Percentiles rank a stretch among this genome's conserved stretches.
Evolutionary conservation across 2,797 vertebrate genomes (phyloP).

Genomic region (Graptemys geographica): DNA sequence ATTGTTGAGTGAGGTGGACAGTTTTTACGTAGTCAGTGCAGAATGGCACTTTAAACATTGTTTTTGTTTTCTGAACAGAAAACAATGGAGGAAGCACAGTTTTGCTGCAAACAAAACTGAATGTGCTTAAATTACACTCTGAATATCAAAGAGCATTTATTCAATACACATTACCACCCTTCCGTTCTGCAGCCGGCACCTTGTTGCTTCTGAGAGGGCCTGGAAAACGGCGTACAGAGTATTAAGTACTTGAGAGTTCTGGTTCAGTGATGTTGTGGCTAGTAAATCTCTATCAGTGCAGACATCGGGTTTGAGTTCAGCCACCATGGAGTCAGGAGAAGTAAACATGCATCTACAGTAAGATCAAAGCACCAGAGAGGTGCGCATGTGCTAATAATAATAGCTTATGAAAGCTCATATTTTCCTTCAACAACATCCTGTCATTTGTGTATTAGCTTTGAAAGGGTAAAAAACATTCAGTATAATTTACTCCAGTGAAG

Average conservation of each 20-base stretch:
- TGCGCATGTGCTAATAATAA: conserved; percentile 75
- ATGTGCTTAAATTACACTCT: conserved; percentile 38
- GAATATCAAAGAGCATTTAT: conserved; percentile 61
- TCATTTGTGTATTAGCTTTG: conserved; percentile 72
- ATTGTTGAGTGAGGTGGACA: not conserved
- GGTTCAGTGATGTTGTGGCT: conserved; percentile 53
- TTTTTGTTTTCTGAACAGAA: not conserved
- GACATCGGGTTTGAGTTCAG: conserved; percentile 53
- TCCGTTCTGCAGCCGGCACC: conserved; percentile 73
- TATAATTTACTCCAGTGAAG: conserved; percentile 72
- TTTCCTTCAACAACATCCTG: conserved; percentile 84
- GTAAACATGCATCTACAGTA: conserved; percentile 69
- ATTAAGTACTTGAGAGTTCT: conserved; percentile 28
- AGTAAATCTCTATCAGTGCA: conserved; percentile 51
- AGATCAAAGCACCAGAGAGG: conserved; percentile 74
- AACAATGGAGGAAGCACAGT: conserved; percentile 66
- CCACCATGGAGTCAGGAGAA: conserved; percentile 50
- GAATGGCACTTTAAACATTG: not conserved
- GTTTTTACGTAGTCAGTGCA: not conserved
- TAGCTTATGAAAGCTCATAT: conserved; percentile 75
- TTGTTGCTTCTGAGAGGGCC: conserved; percentile 60
- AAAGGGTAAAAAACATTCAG: conserved; percentile 29
- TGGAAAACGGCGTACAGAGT: conserved; percentile 51
- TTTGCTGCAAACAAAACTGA: conserved; percentile 58
- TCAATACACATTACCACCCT: conserved; percentile 71